Evolutionary conservation across 2,113 vertebrate genomes (phyloP).

Genomic region (Salvelinus namaycush): DNA sequence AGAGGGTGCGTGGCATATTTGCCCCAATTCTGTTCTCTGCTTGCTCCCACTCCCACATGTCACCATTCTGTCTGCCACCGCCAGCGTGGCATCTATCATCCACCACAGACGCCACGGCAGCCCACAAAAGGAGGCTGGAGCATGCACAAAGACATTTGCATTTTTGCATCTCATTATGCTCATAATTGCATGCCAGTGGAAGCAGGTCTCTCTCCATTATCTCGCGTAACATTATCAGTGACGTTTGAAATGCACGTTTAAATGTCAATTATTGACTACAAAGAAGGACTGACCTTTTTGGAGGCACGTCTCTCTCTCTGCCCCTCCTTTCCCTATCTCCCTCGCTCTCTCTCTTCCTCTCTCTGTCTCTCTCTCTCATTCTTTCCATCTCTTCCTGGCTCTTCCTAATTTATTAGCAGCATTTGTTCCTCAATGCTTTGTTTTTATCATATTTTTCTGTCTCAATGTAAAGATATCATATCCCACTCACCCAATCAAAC

Average conservation of each 20-base stretch:
- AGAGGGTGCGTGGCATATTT: constrained; percentile 70
- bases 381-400: neutral
- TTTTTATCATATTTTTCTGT: neutral
- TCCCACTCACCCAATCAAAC: no score
- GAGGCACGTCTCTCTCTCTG: constrained; percentile 67
- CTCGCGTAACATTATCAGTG: constrained; percentile 88
- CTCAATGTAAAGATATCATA: neutral
- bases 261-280: constrained; percentile 96
- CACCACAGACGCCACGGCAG: constrained; percentile 76
- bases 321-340: constrained; percentile 32
- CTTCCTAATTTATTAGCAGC: constrained; percentile 7
- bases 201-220: constrained; percentile 85
- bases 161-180: constrained; percentile 97
- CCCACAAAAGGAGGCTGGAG: constrained; percentile 89
- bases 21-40: constrained; percentile 74
- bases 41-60: constrained; percentile 78
- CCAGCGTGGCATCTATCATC: constrained; percentile 89
- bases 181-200: constrained; percentile 91
- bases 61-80: constrained; percentile 78
- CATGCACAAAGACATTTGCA: constrained; percentile 89
- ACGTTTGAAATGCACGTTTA: constrained; percentile 91
- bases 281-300: constrained; percentile 92
- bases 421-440: constrained; percentile 19
- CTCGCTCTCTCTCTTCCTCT: constrained; percentile 22
- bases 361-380: neutral